Conservation (phyloP, 2,797 vertebrate species). For the Graptemys geographica region DNA sequence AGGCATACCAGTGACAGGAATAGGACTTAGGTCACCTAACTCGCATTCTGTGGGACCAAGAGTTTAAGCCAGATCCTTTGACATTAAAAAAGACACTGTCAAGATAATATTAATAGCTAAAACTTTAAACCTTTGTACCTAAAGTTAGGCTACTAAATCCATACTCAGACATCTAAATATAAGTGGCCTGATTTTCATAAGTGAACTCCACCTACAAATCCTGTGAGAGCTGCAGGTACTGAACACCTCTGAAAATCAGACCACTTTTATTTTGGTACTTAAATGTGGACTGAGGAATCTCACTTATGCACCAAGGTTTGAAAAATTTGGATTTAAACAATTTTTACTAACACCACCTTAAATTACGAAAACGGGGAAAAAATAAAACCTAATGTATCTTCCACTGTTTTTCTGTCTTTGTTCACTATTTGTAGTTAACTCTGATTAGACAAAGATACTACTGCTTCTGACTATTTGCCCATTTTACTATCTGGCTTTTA, state of each 20-base stretch:
- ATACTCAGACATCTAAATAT: not conserved
- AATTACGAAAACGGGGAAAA: not conserved
- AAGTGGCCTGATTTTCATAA: not conserved
- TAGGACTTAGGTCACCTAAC: not conserved
- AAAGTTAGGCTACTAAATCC: not conserved
- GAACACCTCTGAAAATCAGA: conserved; percentile 3
- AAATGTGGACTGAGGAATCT: not conserved
- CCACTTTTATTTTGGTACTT: not conserved
- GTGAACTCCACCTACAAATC: not conserved
- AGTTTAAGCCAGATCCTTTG: not conserved
- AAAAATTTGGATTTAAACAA: not conserved
- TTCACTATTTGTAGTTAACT: not conserved
- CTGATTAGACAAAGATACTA: not conserved
- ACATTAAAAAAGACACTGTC: not conserved
- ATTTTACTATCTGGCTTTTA: not conserved
- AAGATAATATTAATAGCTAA: not conserved
- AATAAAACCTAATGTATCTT: not conserved
- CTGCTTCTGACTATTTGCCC: not conserved
- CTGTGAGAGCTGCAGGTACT: not conserved
- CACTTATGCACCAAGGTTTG: not conserved
- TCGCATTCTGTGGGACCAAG: not conserved
- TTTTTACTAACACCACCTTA: not conserved
- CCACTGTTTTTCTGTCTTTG: not conserved
- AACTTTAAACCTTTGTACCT: not conserved
- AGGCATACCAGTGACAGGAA: not conserved